Conservation (phyloP, 2,888 invertebrate species). For the Phymatocera aterrima region DNA sequence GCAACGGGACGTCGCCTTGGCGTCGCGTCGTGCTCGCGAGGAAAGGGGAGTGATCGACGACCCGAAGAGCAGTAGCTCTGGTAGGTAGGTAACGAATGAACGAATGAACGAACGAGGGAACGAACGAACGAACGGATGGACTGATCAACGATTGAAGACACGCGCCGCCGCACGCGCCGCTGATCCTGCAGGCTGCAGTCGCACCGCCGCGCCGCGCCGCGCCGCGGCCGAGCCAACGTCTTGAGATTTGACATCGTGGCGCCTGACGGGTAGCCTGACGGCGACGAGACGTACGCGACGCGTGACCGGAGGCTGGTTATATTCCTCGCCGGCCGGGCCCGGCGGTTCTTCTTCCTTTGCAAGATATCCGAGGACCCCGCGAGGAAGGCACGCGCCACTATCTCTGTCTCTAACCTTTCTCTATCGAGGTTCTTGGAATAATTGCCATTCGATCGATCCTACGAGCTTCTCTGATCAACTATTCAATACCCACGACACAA, state of each 20-base stretch:
- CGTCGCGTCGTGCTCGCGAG: not conserved
- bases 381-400: constrained; percentile 66
- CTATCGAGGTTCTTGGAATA: constrained; percentile 54
- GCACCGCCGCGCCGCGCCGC: not conserved
- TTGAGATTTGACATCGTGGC: constrained; percentile 65
- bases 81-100: not conserved
- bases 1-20: constrained; percentile 1
- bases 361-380: constrained; percentile 1
- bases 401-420: not conserved
- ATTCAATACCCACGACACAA: not conserved
- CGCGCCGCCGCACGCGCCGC: constrained; percentile 65
- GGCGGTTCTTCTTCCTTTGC: constrained; percentile 53
- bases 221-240: constrained; percentile 14
- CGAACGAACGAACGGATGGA: constrained; percentile 54
- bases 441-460: constrained; percentile 33
- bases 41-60: constrained; percentile 9
- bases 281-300: constrained; percentile 51
- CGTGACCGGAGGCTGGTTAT: constrained; percentile 68
- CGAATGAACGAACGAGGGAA: not conserved
- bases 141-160: constrained; percentile 64
- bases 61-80: not conserved
- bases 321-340: too few relatives aligned
- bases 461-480: not conserved
- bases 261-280: constrained; percentile 55
- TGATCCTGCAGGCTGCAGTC: too few relatives aligned